phyloP scores from a whole-genome alignment of 2,113 vertebrate genomes.

The Dryoscopus gambensis region DNA sequence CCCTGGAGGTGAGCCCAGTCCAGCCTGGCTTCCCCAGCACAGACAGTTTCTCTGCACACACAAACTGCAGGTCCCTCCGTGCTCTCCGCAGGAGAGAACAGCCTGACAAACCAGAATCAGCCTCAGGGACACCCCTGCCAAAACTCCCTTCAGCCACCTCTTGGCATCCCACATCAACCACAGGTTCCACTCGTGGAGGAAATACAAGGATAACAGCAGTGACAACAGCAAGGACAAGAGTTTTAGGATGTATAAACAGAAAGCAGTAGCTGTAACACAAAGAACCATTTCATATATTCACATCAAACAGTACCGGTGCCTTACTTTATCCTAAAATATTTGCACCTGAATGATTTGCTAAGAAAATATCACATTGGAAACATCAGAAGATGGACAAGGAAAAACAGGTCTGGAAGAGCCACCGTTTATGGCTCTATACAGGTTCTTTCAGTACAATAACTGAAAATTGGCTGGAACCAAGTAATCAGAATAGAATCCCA shows the following conservation, averaged over 20 bases:
- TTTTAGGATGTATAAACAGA: not conserved
- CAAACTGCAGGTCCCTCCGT: not conserved
- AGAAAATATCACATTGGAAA: not conserved
- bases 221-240: not conserved
- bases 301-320: not conserved
- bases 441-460: not conserved
- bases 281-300: not conserved
- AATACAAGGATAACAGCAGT: not conserved
- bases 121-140: not conserved
- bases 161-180: not conserved
- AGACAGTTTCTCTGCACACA: not conserved
- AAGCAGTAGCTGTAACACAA: not conserved
- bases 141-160: not conserved
- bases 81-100: not conserved
- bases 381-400: not conserved
- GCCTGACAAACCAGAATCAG: not conserved
- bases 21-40: not conserved
- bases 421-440: not conserved
- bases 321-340: not conserved
- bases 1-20: not conserved
- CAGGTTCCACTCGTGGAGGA: not conserved
- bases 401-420: not conserved
- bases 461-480: not conserved
- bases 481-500: not conserved
- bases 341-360: not conserved